Evolutionary conservation across 2,797 vertebrate species (phyloP), one percentile per base, ranked within the genome.

Genomic region (Dendrocincla tyrannina): DNA sequence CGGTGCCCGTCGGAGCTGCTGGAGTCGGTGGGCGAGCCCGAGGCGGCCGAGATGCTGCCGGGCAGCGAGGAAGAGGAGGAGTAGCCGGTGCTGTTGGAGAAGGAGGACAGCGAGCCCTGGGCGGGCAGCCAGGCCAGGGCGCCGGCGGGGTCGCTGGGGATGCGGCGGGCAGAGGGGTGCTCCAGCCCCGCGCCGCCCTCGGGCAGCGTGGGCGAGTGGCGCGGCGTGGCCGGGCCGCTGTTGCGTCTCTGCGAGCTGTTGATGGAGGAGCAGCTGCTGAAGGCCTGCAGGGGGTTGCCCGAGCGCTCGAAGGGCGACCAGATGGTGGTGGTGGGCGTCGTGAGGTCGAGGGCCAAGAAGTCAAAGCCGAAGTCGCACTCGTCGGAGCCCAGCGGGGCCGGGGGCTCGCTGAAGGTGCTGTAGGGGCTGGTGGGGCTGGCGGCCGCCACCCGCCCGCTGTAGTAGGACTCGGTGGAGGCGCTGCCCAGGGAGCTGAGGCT

Each of bases 161-260:
- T 98, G 4, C 99, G 98, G 7, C 99, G 98, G 2, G 99, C 98
- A 41, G 99, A 93, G 0, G 99, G 99, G 64, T 99, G 99, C 66
- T 99, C 99, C 94, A 98, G 94, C 35, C 89, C 78, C 52, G 77
- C 67, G 6, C 82, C 33, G 37, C 92, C 84, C 88, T 99, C 98
- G 2, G 99, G 98, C 91, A 99, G 98, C 18, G 99, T 99, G 23
- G 99, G 99, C 2, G 99, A 99, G 92, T 99, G 98, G 27, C 99
- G 98, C 0, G 99, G 99, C 10, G 99, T 99, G 70, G 98, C 98
- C 0, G 98, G 94, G 50, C 98, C 98, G 63, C 98, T 99, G 97
- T 97, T 98, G 97, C 99, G 98, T 69, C 98, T 46, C 78, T 98
- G 95, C 4, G 88, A 96, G 93, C 97, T 69, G 62, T 96, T 41